Base-by-base conservation (phyloP, 1,140 invertebrate genomes). In the Sitobion miscanthi region DNA sequence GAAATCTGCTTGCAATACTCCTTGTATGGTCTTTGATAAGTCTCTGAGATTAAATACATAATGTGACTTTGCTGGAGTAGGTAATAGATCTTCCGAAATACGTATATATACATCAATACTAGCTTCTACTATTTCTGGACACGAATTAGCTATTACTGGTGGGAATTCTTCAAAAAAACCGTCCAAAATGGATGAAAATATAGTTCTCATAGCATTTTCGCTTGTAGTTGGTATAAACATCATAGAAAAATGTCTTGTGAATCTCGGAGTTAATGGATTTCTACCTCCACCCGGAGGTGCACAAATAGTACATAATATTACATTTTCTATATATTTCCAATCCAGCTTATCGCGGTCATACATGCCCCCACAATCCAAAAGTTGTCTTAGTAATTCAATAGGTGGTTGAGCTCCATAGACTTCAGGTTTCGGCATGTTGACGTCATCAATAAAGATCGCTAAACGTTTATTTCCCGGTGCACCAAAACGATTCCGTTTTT, bases 21-120 rank as follows among this genome's bases (percentile, higher is more conserved):
- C 98, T 96, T 98, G 97, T 94, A 99, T 98, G 14, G 99, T 98
- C 95, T 98, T 96, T 4, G 98, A 98, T 95, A 99, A 99, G 95
- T 99, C 99, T 94, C 98, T 96, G 93, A 99, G 96, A 95, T 99
- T 99, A 95, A 99, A 99, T 1, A 99, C 96, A 95, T 99, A 99
- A 95, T 99, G 98, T 5, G 98, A 99, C 94, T 99, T 99, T 6
- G 97, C 96, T 1, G 97, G 98, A 5, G 98, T 99, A 14, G 99
- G 98, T 88, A 99, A 95, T 35, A 99, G 96, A 96, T 98, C 97
- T 45, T 93, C 82, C 30, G 49, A 52, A 57, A 93, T 86, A 86
- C 82, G 77, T 47, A 57, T 54, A 86, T 93, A 93, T 20, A 93
- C 82, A 42, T 85, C 82, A 20, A 93, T 30, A 54, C 91, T 93